Evolutionary conservation across 2,113 vertebrate genomes (phyloP).

Genomic region (Istiophorus platypterus): DNA sequence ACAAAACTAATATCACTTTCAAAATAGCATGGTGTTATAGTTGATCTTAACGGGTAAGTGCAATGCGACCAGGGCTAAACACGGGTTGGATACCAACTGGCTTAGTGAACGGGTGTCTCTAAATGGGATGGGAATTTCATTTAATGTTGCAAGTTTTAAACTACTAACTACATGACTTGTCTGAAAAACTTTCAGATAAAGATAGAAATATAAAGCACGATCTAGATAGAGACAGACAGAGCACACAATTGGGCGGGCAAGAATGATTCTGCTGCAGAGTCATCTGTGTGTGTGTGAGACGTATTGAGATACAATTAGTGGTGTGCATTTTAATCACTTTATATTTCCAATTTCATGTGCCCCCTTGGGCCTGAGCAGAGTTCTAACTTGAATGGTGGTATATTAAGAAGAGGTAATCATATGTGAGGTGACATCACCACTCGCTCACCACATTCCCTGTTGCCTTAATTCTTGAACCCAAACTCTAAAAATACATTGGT

Average conservation of each 20-base stretch:
- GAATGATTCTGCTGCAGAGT: not conserved
- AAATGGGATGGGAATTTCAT: not conserved
- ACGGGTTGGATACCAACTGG: not conserved
- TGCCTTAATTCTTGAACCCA: slow-evolving; percentile 17
- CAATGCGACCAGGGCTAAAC: not conserved
- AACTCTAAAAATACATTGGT: not conserved
- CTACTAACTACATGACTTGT: not conserved
- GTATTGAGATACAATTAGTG: not conserved
- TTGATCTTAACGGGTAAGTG: too few relatives aligned
- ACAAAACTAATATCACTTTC: too few relatives aligned
- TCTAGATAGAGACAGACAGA: not conserved
- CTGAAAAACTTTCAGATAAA: not conserved
- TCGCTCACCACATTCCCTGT: not conserved
- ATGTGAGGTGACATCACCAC: not conserved
- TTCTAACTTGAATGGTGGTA: not conserved
- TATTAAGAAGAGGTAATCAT: not conserved
- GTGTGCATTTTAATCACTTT: slow-evolving; percentile 15
- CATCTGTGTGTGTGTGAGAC: not conserved
- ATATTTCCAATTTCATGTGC: not conserved
- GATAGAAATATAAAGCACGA: not conserved
- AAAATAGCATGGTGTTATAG: too few relatives aligned
- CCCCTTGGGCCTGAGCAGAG: not conserved
- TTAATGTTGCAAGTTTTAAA: not conserved
- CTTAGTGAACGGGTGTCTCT: not conserved
- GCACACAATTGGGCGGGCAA: not conserved